Conservation (phyloP, 2,888 invertebrate species). For the Trissolcus japonicus region DNA sequence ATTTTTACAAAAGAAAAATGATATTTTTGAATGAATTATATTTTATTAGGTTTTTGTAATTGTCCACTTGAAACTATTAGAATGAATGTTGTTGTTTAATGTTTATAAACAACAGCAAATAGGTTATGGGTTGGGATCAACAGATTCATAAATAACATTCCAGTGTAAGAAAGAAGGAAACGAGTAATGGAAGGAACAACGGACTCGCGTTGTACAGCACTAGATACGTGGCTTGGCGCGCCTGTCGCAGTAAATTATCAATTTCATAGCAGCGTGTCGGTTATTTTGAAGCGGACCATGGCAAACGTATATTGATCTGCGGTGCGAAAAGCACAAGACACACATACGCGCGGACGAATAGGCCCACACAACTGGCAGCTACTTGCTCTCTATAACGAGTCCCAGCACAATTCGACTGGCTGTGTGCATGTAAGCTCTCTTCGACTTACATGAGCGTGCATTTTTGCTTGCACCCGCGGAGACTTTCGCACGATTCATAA, state of each 20-base stretch:
- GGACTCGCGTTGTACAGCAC: conserved; percentile 57
- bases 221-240: conserved; percentile 68
- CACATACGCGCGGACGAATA: conserved; percentile 52
- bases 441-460: conserved; percentile 23
- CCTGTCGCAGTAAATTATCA: conserved; percentile 72
- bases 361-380: conserved; percentile 54
- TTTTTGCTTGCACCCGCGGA: conserved; percentile 41
- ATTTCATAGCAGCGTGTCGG: conserved; percentile 70
- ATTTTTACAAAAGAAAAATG: too few species aligned
- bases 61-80: too few species aligned
- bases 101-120: conserved; percentile 39
- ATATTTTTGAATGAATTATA: too few species aligned
- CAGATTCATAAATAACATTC: conserved; percentile 54
- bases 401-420: conserved; percentile 35
- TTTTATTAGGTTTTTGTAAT: too few species aligned
- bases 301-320: conserved; percentile 49
- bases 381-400: conserved; percentile 53
- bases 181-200: conserved; percentile 44
- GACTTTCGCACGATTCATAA: conserved; percentile 58
- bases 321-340: conserved; percentile 51
- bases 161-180: conserved; percentile 51
- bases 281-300: conserved; percentile 63
- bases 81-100: conserved; percentile 16
- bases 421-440: conserved; percentile 26
- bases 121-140: conserved; percentile 31